Evolutionary conservation across 2,113 vertebrate genomes (phyloP).

Genomic region (Chaetorhynchus papuensis): DNA sequence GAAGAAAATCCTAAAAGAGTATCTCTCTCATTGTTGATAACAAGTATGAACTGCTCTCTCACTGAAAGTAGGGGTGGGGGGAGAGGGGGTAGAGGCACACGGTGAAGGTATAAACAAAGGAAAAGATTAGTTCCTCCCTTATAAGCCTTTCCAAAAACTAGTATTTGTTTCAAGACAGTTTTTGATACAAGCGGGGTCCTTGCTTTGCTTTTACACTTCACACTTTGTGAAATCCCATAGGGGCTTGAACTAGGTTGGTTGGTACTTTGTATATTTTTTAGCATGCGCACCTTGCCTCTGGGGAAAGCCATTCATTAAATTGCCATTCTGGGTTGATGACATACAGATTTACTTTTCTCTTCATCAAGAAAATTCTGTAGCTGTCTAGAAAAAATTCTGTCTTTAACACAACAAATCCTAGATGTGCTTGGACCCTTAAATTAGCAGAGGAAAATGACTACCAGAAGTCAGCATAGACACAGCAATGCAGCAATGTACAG

Average conservation of each 20-base stretch:
- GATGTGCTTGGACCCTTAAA: not conserved
- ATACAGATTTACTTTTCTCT: conserved; percentile 52
- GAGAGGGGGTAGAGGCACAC: not conserved
- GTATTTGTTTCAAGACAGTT: not conserved
- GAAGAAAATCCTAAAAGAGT: conserved; percentile 41
- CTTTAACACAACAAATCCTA: not conserved
- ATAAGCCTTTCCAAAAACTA: not conserved
- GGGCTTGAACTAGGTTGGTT: not conserved
- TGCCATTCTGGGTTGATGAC: conserved; percentile 28
- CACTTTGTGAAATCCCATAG: not conserved
- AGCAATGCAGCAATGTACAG: not conserved
- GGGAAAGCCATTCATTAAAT: conserved; percentile 41
- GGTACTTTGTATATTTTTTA: conserved; percentile 49
- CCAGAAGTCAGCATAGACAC: not conserved
- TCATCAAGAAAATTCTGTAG: conserved; percentile 16
- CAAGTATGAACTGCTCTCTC: conserved; percentile 10
- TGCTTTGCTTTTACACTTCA: not conserved
- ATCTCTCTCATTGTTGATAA: conserved; percentile 30
- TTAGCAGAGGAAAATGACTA: not conserved
- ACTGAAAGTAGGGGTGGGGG: not conserved
- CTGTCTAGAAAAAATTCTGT: not conserved
- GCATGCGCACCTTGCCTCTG: not conserved
- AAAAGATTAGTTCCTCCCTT: not conserved
- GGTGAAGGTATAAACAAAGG: not conserved
- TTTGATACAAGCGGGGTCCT: not conserved